Percentiles rank a stretch among this genome's conserved stretches.
These are phyloP conservation scores for Rotaria magnacalcarata DNA, from an alignment of 2,888 invertebrate species.

Conservation along the genomic window DNA sequence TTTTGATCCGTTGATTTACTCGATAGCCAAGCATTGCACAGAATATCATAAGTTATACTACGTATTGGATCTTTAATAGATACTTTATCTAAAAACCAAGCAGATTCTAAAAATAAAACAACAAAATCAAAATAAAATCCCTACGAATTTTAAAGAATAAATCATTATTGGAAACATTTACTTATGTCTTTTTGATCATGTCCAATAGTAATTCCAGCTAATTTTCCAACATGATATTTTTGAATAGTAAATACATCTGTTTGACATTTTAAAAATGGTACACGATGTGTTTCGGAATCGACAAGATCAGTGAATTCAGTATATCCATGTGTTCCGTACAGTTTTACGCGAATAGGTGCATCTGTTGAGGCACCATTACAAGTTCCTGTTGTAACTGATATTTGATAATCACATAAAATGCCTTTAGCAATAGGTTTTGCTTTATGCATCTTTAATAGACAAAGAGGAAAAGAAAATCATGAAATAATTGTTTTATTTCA, in stretches of 20 bases:
- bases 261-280: slow-evolving; percentile 26
- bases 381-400: not conserved
- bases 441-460: not conserved
- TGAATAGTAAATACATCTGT: not conserved
- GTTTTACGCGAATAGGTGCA: not conserved
- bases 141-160: too few species aligned
- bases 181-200: slow-evolving; percentile 12
- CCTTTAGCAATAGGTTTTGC: not conserved
- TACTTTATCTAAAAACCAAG: slow-evolving; percentile 7
- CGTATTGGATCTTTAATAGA: not conserved
- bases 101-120: not conserved
- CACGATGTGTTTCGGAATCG: not conserved
- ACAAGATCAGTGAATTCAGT: not conserved
- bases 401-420: not conserved
- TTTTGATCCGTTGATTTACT: slow-evolving; percentile 28
- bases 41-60: not conserved
- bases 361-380: slow-evolving; percentile 16
- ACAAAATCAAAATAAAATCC: not conserved
- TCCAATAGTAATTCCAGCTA: slow-evolving; percentile 27
- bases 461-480: not conserved
- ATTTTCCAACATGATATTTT: not conserved
- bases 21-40: slow-evolving; percentile 23
- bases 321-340: not conserved
- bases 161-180: not conserved
- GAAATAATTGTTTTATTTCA: too few species aligned